Evolutionary conservation across 2,888 invertebrate species (phyloP), one percentile per base, ranked within the genome.

Genomic region (Noctua comes): DNA sequence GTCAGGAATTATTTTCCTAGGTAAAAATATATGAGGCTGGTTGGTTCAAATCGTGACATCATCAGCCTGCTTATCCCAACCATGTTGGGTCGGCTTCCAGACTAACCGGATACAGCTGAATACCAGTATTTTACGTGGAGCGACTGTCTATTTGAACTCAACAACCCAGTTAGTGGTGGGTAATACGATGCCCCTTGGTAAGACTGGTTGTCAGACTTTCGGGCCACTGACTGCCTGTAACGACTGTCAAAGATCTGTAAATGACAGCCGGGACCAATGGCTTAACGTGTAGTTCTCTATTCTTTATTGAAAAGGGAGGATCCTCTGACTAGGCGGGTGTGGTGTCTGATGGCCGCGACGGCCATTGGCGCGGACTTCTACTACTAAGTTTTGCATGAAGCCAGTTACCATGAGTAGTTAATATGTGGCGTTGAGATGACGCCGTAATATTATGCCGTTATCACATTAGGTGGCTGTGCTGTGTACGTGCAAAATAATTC

Each of bases 1-100:
- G 36, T 71, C 57, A n/a, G 59, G 36, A 51, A 66, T 70, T 66
- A 51, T 46, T 70, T 62, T 71, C 16, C 13, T 46, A n/a, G 16
- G 48, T 62, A 27, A 43, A n/a, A 43, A 13, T 18, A 18, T 62
- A 3, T 4, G 21, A 21, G 1, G 36, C 21, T 64, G 21, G 31
- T 21, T 8, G 21, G 31, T 64, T n/a, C 13, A 13, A n/a, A n/a
- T 57, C n/a, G n/a, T n/a, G 54, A 3, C 54, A 54, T 24, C 3
- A 54, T 24, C 51, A 24, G 21, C 51, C 8, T 21, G 21, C 21
- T 51, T 51, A 18, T 21, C 51, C 51, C 21, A 8, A 51, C 0
- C 7, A 51, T 51, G 43, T 43, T 43, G 8, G 8, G 7, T 51
- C 51, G 51, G 51, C 3, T 54, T 51, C 10, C 10, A 54, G 24